Evolutionary conservation across 2,797 vertebrate species (phyloP), one percentile per base, ranked within the genome.

Genomic region (Graptemys geographica): DNA sequence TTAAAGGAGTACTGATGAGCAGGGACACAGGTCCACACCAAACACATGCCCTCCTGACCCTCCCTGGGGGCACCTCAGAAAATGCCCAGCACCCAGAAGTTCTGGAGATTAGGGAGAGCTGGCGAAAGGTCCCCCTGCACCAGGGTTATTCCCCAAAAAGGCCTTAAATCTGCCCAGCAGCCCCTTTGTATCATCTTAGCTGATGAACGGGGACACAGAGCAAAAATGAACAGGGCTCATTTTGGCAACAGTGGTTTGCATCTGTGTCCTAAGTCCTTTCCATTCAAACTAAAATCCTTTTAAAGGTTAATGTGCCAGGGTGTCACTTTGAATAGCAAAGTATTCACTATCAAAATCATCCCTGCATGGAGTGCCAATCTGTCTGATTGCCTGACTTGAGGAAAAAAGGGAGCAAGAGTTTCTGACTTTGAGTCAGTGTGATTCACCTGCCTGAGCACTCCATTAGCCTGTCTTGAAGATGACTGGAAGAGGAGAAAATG

Each of bases 51-150:
- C 74, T 11, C 95, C 13, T 82, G 88, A n/a, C 74, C n/a, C 37
- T 52, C 83, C 84, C 89, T 49, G 5, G 1, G 27, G 0, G 0
- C 3, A 0, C 82, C 1, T 1, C 28, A 81, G 1, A 18, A 47
- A 0, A 1, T 59, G n/a, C 28, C 19, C 82, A 33, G 62, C 33
- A 87, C 0, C 65, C 41, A 87, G 44, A 83, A 86, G 78, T 85
- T 76, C 27, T 81, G 79, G 89, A 92, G 76, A 28, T 89, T 79
- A 88, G 19, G 33, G 28, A 94, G 49, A 88, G 91, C 89, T 51
- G 81, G 57, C 16, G 16, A 62, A 88, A 93, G 41, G 4, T n/a
- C 12, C 92, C 16, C 53, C 56, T 82, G 23, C 28, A 89, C 25
- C 81, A 79, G 16, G 5, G 25, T 55, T 95, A 69, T 84, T 8